Conservation (phyloP, 2,113 vertebrate genomes). For the Triplophysa rosa region DNA sequence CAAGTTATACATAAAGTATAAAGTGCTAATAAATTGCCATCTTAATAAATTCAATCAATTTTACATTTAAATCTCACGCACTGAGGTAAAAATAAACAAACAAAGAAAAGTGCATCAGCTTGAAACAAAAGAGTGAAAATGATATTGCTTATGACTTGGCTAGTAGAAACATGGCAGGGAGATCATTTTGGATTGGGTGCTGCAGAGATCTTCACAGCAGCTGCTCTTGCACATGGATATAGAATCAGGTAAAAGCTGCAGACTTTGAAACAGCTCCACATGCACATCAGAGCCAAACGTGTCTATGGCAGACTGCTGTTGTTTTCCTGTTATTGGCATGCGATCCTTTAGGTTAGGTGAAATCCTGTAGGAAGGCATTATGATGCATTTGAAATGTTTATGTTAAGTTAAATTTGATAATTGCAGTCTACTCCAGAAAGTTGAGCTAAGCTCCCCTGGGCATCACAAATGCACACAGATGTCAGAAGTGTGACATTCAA, state of each 20-base stretch:
- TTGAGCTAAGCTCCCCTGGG: conserved; percentile 39
- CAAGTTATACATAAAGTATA: too few species aligned
- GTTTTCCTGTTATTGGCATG: conserved; percentile 64
- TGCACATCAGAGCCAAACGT: conserved; percentile 62
- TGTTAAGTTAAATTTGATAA: conserved; percentile 60
- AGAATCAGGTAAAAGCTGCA: conserved; percentile 58
- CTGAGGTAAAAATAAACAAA: neutral
- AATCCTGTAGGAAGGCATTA: conserved; percentile 60
- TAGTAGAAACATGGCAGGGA: conserved; percentile 57
- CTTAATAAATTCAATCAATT: too few species aligned
- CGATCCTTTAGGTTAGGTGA: conserved; percentile 59
- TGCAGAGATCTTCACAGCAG: conserved; percentile 65
- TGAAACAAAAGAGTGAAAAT: conserved; percentile 63
- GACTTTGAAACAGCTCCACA: conserved; percentile 67
- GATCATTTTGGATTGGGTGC: conserved; percentile 61
- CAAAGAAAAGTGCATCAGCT: conserved; percentile 58
- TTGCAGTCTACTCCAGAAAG: conserved; percentile 50
- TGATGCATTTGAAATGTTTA: conserved; percentile 51
- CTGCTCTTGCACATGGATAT: conserved; percentile 58
- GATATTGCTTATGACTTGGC: conserved; percentile 62
- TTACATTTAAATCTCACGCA: too few species aligned
- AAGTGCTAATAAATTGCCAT: too few species aligned
- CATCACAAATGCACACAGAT: conserved; percentile 44
- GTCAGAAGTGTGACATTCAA: conserved; percentile 25
- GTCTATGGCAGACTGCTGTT: conserved; percentile 60